phyloP scores from a whole-genome alignment of 1,140 invertebrate genomes.

The Cepaea nemoralis region DNA sequence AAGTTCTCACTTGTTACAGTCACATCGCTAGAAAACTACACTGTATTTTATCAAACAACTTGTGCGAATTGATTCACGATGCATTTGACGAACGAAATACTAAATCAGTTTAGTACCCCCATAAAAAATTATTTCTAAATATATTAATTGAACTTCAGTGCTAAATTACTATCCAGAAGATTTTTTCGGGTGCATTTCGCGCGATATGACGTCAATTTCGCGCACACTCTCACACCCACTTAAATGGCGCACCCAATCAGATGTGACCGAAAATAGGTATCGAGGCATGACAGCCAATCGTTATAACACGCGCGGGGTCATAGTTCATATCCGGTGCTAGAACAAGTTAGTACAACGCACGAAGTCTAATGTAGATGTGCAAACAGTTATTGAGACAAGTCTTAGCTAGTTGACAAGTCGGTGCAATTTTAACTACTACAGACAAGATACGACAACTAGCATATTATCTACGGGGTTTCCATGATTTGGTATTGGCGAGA shows the following conservation, averaged over 20 bases:
- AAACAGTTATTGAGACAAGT: neutral
- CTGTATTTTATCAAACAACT: neutral
- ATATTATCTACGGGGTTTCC: no score
- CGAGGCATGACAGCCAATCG: conserved; percentile 17
- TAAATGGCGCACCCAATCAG: conserved; percentile 51
- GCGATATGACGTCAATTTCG: conserved; percentile 59
- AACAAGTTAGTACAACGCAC: conserved; percentile 55
- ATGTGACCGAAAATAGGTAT: conserved; percentile 26
- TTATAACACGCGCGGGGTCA: conserved; percentile 46
- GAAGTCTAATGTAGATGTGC: neutral
- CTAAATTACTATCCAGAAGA: neutral
- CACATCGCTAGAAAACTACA: conserved; percentile 25
- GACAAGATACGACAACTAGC: no score
- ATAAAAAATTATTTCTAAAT: neutral
- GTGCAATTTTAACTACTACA: no score
- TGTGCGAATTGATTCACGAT: neutral
- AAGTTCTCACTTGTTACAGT: neutral
- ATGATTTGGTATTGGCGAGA: no score
- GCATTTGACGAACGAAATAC: neutral
- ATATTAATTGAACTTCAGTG: neutral
- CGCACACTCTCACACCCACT: conserved; percentile 51
- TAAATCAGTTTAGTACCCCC: neutral
- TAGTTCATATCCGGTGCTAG: conserved; percentile 28
- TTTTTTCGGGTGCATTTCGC: conserved; percentile 55
- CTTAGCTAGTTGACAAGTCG: neutral